phyloP scores from a whole-genome alignment of 2,113 vertebrate species.

The Crypturellus undulatus region DNA sequence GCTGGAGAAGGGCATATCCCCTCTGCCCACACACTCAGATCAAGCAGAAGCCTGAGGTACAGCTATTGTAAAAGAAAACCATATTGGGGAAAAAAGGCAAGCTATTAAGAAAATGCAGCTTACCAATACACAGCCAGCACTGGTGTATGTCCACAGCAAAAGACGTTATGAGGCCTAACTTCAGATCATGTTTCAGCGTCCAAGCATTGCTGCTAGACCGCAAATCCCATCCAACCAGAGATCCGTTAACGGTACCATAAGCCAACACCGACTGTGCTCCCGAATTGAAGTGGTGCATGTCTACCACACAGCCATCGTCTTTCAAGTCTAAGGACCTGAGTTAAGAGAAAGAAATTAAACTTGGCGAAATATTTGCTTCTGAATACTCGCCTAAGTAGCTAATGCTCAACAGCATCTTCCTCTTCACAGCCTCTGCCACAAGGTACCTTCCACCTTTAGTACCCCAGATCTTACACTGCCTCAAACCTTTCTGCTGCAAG shows the following conservation, averaged over 20 bases:
- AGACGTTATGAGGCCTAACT: constrained; percentile 95
- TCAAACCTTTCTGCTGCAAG: background rate
- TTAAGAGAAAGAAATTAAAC: background rate
- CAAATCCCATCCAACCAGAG: constrained; percentile 96
- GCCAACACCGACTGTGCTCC: constrained; percentile 94
- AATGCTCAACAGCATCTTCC: background rate
- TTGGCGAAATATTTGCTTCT: background rate
- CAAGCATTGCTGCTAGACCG: constrained; percentile 91
- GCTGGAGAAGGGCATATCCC: background rate
- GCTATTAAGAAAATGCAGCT: background rate
- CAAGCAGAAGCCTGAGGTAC: background rate
- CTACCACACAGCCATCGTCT: constrained; percentile 95
- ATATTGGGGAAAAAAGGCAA: background rate
- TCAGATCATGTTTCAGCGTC: constrained; percentile 92
- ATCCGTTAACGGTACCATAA: constrained; percentile 94
- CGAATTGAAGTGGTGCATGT: constrained; percentile 96
- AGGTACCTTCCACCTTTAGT: background rate
- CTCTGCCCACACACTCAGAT: background rate
- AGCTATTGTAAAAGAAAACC: background rate
- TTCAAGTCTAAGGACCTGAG: constrained; percentile 88
- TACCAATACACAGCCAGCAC: constrained; percentile 98
- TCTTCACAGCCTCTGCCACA: background rate
- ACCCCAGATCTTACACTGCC: background rate
- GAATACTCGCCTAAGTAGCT: background rate
- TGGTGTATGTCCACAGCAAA: constrained; percentile 98